Evolutionary conservation across 2,888 invertebrate species (phyloP).

Genomic region (Xanthia icteritia): DNA sequence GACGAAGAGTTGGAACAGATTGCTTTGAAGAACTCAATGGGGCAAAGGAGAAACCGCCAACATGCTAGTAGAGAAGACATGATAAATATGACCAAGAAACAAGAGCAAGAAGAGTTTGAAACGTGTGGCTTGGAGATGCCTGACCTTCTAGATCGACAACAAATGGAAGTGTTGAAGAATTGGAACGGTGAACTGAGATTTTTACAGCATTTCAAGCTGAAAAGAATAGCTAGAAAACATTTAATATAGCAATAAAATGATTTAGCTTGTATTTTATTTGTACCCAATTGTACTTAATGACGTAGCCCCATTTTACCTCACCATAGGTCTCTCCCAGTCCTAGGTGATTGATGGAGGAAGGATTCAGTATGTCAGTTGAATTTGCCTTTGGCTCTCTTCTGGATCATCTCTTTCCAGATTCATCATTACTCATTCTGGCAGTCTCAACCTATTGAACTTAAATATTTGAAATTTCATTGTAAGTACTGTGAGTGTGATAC

Average conservation of each 20-base stretch:
- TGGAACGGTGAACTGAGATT: conserved; percentile 93
- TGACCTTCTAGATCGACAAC: conserved; percentile 91
- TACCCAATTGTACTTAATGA: neutral
- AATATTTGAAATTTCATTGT: neutral
- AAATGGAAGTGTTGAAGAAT: conserved; percentile 90
- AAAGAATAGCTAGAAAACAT: conserved; percentile 88
- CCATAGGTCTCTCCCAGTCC: too few relatives aligned
- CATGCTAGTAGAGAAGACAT: conserved; percentile 95
- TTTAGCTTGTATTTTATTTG: conserved; percentile 25
- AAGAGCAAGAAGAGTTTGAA: conserved; percentile 93
- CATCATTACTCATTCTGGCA: too few relatives aligned
- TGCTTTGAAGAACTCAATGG: conserved; percentile 94
- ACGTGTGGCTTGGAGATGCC: conserved; percentile 95
- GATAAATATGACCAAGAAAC: conserved; percentile 93
- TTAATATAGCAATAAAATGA: conserved; percentile 68
- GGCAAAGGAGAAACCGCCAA: conserved; percentile 93
- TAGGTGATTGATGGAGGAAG: neutral
- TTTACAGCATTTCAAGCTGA: conserved; percentile 92
- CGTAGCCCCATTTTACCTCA: neutral
- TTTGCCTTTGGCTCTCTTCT: too few relatives aligned
- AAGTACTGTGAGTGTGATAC: neutral
- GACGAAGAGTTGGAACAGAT: conserved; percentile 95
- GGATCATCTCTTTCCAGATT: too few relatives aligned
- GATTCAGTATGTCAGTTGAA: too few relatives aligned
- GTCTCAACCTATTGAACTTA: neutral